These are phyloP conservation scores for Harpalus rubripes DNA, from an alignment of 2,888 invertebrate genomes.

Conservation along the genomic window DNA sequence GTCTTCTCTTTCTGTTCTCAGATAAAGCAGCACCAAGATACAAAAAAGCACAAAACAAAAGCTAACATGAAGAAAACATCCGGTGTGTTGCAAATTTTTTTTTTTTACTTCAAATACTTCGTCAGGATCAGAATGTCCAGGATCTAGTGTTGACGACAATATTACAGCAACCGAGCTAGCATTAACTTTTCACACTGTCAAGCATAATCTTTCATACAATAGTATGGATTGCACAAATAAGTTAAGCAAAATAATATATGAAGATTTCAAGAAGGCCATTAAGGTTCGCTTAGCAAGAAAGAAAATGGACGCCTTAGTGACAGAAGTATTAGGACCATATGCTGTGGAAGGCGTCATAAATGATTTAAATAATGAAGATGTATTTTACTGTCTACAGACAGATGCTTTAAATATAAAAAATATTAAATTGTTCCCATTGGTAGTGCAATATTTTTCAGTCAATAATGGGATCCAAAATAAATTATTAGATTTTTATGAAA, in stretches of 20 bases:
- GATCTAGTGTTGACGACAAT: conserved; percentile 21
- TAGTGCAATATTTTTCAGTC: conserved; percentile 68
- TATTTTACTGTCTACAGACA: conserved; percentile 65
- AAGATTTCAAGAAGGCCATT: conserved; percentile 68
- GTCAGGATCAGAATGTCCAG: conserved; percentile 17
- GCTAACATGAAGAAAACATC: conserved; percentile 59
- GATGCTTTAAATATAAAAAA: conserved; percentile 70
- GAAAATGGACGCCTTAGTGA: conserved; percentile 72
- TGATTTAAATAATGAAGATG: conserved; percentile 40
- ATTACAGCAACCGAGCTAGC: conserved; percentile 69
- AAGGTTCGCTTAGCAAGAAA: conserved; percentile 69
- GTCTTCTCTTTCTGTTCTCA: conserved; percentile 25
- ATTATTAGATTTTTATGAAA: conserved; percentile 69
- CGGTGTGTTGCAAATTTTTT: neutral
- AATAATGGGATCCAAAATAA: conserved; percentile 69
- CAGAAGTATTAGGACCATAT: conserved; percentile 68
- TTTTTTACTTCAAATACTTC: conserved; percentile 27
- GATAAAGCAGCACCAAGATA: conserved; percentile 65
- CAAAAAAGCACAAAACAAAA: conserved; percentile 64
- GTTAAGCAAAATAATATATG: conserved; percentile 68
- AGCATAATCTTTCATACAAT: conserved; percentile 72
- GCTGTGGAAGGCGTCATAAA: conserved; percentile 59
- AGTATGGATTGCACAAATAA: conserved; percentile 71
- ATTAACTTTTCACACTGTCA: conserved; percentile 71
- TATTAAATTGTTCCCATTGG: conserved; percentile 69